These are phyloP conservation scores for Chromis chromis DNA, from an alignment of 2,797 vertebrate species.

Conservation along the genomic window DNA sequence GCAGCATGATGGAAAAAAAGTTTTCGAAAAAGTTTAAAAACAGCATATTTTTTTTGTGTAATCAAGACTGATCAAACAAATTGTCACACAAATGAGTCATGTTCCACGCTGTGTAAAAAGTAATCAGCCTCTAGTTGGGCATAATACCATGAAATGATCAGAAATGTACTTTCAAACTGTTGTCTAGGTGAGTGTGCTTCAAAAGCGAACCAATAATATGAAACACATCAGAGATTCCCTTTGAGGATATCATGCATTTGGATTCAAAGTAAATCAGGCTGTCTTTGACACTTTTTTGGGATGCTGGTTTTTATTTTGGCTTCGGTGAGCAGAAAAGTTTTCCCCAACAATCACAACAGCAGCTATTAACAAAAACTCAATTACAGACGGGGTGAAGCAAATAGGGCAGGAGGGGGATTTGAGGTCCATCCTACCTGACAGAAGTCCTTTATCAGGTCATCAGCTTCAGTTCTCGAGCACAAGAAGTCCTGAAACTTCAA, in stretches of 20 bases:
- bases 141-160: slow-evolving; percentile 33
- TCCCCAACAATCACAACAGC: not conserved
- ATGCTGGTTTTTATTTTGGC: not conserved
- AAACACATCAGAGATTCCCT: slow-evolving; percentile 57
- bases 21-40: not conserved
- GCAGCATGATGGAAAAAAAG: not conserved
- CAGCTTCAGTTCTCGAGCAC: slow-evolving; percentile 34
- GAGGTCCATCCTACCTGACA: slow-evolving; percentile 66
- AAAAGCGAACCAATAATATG: slow-evolving; percentile 31
- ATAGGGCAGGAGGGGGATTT: not conserved
- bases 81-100: slow-evolving; percentile 3
- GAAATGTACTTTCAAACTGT: slow-evolving; percentile 32
- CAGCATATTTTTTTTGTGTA: not conserved
- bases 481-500: slow-evolving; percentile 23
- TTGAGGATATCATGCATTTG: slow-evolving; percentile 45
- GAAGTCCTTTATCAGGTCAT: slow-evolving; percentile 60
- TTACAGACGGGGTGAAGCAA: not conserved
- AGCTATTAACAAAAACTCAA: not conserved
- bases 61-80: slow-evolving; percentile 11
- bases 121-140: slow-evolving; percentile 18
- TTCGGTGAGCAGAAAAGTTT: not conserved
- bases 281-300: slow-evolving; percentile 8
- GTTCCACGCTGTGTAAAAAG: slow-evolving; percentile 4
- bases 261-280: slow-evolving; percentile 31
- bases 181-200: slow-evolving; percentile 32